Base-by-base conservation (phyloP, 2,888 invertebrate species). In the Cenopis cana region DNA sequence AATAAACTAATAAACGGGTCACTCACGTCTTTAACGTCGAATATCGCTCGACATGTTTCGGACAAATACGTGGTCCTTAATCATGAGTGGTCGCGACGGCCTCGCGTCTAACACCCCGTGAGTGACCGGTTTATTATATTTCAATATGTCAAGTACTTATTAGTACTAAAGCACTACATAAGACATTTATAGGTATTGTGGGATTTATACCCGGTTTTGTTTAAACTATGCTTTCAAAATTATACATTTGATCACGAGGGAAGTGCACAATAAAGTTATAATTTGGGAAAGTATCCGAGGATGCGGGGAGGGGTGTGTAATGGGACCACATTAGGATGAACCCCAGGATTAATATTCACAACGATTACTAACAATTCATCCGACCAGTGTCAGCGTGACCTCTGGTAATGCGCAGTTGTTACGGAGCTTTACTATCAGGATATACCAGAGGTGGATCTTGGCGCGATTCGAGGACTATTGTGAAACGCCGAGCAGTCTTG, bases 211-310 rank as follows among this genome's bases (percentile, higher is more conserved):
- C 18, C 9, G 9, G 3, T 36, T 20, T 38, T n/a, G n/a, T 54
- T 36, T n/a, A 12, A 61, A 61, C 18, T 36, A 20, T 54, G 11
- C 14, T 38, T 14, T 33, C 2, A 24, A 64, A 64, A 59, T 65
- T 59, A n/a, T 65, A 29, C 52, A 60, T 70, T 70, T 54, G 52
- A 60, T 60, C 41, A 54, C 54, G 65, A 33, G 54, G 54, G 65
- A 56, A 71, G 24, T 67, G 67, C 60, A 67, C 41, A 56, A 67
- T 71, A 66, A 67, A 71, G 71, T 67, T 71, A 67, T 61, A 71
- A 71, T 67, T 71, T 56, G 49, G 66, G 60, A 65, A 55, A 61
- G 65, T 60, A 70, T 60, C 38, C 71, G 60, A 62, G 62, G 55
- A 50, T 41, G 70, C 52, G 46, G 18, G 46, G 61, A 66, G 65